Evolutionary conservation across 2,888 invertebrate genomes (phyloP).

Genomic region (Agonopterix heracliana): DNA sequence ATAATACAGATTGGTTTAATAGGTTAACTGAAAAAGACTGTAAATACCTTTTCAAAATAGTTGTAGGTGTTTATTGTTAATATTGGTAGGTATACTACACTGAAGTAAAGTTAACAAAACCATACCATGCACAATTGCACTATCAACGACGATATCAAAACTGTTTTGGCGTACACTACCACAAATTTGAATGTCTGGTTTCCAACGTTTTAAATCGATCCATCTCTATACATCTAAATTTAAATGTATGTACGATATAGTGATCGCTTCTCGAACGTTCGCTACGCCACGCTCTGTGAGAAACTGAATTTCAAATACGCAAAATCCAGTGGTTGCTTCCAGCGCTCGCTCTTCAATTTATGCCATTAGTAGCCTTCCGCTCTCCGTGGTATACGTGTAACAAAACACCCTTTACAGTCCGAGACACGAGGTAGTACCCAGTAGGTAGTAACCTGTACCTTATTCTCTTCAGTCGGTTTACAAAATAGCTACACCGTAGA

Average conservation of each 20-base stretch:
- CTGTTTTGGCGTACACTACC: too few species aligned
- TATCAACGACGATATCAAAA: too few species aligned
- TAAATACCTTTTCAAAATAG: too few species aligned
- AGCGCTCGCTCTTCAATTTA: conserved; percentile 62
- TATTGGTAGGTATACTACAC: too few species aligned
- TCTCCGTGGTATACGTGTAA: conserved; percentile 35
- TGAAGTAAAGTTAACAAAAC: too few species aligned
- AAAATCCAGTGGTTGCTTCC: conserved; percentile 60
- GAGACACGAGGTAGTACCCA: neutral
- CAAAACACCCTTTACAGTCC: conserved; percentile 7
- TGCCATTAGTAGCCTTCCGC: conserved; percentile 61
- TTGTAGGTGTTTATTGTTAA: too few species aligned
- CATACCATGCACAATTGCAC: too few species aligned
- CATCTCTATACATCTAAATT: conserved; percentile 29
- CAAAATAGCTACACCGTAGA: too few species aligned
- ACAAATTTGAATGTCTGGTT: conserved; percentile 46
- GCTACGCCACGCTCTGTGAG: conserved; percentile 38
- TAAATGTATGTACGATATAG: conserved; percentile 26
- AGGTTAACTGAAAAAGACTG: too few species aligned
- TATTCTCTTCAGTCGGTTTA: too few species aligned
- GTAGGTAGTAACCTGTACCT: too few species aligned
- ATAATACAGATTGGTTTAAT: too few species aligned
- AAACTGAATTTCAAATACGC: conserved; percentile 68
- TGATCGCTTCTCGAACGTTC: conserved; percentile 45
- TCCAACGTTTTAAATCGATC: conserved; percentile 45